Base-by-base conservation (phyloP, 1,140 invertebrate genomes). In the Ericerus pela region DNA sequence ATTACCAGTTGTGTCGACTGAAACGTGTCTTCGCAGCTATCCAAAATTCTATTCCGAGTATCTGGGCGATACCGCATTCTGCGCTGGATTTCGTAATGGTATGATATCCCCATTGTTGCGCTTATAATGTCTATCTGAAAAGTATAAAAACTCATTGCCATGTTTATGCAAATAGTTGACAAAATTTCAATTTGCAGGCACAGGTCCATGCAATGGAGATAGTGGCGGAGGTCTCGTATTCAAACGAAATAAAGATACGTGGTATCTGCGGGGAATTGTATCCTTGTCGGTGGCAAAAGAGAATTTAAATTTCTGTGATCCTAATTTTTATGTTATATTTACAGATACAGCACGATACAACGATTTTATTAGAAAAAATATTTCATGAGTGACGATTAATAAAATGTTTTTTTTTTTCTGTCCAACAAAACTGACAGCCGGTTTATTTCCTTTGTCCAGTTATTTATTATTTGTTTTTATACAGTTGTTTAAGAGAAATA, bases 151-250 rank as follows among this genome's bases (percentile, higher is more conserved):
- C n/a, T n/a, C n/a, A n/a, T n/a, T n/a, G n/a, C n/a, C n/a, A n/a
- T n/a, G n/a, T n/a, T n/a, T n/a, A n/a, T n/a, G n/a, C n/a, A n/a
- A 63, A 60, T 64, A n/a, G n/a, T n/a, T n/a, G n/a, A n/a, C n/a
- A n/a, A n/a, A n/a, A 24, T 47, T 47, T n/a, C 30, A 33, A 33
- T 47, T 22, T 20, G 26, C 41, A 79, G 77, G 72, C 59, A 75
- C 73, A 5, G 76, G 75, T 53, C 76, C 75, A 1, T 76, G 76
- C 31, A 79, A 79, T 60, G 78, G 78, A 1, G 78, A 80, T 61
- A 79, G 76, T 55, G 78, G 78, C 1, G 77, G 78, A 2, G 77
- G 77, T 11, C 67, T 80, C 60, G 69, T 76, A 0, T 65, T 80
- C 22, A 53, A 51, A 10, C 53, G 28, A 20, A 30, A 59, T 65